phyloP scores from a whole-genome alignment of 2,113 vertebrate species.

The Scopus umbretta region DNA sequence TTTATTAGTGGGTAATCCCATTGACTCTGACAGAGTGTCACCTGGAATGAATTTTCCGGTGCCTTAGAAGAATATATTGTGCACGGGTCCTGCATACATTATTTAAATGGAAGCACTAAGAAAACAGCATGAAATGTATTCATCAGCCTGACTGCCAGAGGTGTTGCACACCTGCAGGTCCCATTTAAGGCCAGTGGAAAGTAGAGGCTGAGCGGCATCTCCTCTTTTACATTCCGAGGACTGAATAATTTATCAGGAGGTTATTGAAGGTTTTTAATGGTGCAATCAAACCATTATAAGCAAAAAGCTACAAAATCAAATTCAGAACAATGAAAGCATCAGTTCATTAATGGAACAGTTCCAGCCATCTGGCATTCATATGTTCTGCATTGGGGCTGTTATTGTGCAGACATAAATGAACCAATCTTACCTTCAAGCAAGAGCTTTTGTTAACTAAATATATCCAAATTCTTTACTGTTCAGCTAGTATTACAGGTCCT shows the following conservation, averaged over 20 bases:
- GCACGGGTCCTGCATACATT: background rate
- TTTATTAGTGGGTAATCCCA: background rate
- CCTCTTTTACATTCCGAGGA: constrained; percentile 16
- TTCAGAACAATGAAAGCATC: constrained; percentile 74
- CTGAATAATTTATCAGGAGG: constrained; percentile 62
- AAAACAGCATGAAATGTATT: constrained; percentile 5
- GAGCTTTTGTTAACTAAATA: constrained; percentile 65
- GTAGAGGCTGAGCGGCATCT: constrained; percentile 22
- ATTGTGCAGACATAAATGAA: constrained; percentile 66
- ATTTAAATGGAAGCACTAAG: constrained; percentile 44
- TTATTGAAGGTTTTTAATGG: constrained; percentile 59
- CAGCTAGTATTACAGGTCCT: constrained; percentile 40
- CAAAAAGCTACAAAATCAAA: constrained; percentile 70
- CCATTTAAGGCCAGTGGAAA: constrained; percentile 24
- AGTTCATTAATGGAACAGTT: constrained; percentile 72
- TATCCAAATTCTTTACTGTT: constrained; percentile 47
- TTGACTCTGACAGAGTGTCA: background rate
- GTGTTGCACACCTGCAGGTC: background rate
- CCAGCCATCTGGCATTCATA: constrained; percentile 79
- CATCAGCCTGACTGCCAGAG: background rate
- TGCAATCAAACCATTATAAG: constrained; percentile 63
- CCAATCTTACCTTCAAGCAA: constrained; percentile 70
- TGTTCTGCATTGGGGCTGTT: constrained; percentile 51
- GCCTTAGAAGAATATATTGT: constrained; percentile 1
- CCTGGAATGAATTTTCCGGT: background rate